phyloP scores from a whole-genome alignment of 2,888 invertebrate species.

The Iselma pallidipennis region DNA sequence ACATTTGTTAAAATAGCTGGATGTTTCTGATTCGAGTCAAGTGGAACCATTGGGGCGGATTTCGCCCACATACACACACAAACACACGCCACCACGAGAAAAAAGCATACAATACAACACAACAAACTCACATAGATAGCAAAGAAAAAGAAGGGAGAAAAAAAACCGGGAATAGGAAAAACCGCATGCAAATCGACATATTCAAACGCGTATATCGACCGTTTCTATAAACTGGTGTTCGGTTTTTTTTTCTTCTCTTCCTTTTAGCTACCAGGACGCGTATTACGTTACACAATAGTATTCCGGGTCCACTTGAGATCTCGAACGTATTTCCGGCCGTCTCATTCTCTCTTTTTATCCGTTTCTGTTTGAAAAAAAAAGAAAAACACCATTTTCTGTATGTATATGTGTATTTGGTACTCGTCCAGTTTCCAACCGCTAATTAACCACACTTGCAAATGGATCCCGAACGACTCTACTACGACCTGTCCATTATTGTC shows the following conservation, averaged over 20 bases:
- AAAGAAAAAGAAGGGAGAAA: constrained; percentile 10
- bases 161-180: constrained; percentile 29
- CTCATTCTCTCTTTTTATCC: constrained; percentile 18
- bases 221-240: constrained; percentile 28
- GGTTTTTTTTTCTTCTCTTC: not conserved
- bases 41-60: not conserved
- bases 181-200: constrained; percentile 39
- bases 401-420: constrained; percentile 22
- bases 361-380: not conserved
- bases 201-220: constrained; percentile 37
- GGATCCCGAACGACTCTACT: constrained; percentile 33
- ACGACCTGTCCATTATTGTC: constrained; percentile 36
- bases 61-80: not conserved
- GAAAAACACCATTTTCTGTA: constrained; percentile 8
- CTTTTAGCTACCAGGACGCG: constrained; percentile 25
- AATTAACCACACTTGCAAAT: constrained; percentile 44
- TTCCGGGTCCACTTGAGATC: constrained; percentile 27
- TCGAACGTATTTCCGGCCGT: constrained; percentile 26
- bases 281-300: constrained; percentile 26
- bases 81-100: no score
- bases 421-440: constrained; percentile 34
- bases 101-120: not conserved
- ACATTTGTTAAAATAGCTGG: constrained; percentile 44
- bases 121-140: not conserved
- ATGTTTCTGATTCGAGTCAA: not conserved